Evolutionary conservation across 1,140 invertebrate genomes (phyloP), one percentile per base, ranked within the genome.

Genomic region (Caenorhabditis brenneri): DNA sequence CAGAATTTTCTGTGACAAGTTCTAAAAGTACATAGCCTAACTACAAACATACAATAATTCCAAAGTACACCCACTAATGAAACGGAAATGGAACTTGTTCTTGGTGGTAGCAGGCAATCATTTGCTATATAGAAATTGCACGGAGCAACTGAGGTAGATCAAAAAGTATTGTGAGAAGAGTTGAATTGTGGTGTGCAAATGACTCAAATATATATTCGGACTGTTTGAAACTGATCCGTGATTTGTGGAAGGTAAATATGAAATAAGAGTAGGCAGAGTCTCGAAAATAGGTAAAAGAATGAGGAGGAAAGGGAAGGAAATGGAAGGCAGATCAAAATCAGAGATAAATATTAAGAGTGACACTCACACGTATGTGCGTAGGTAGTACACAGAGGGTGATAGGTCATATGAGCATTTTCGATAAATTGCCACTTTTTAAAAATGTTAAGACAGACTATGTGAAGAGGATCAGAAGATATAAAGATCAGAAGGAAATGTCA

Each of bases 281-380:
- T 33, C 19, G 58, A 65, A 65, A 65, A 65, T 65, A 65, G 58
- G 53, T 55, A 24, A 55, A 65, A 22, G 22, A 33, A 5, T 5
- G 53, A 55, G 31, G 31, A 16, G 16, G 65, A 51, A 51, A 19
- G 19, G 10, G n/a, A 46, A 24, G 10, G 36, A 29, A 24, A 22
- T 16, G 33, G 31, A 19, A 39, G 58, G 29, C 16, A 74, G 65
- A 74, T 74, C 65, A 74, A 74, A 74, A 39, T 39, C 36, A 42
- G 65, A 74, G 36, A 74, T 74, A 74, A 74, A 74, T 74, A 74
- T 39, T 42, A 42, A 74, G 65, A 39, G 31, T 65, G 33, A 74
- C 36, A 42, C 65, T 74, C 31, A 39, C 58, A 36, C 29, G 31
- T 65, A 65, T 74, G 65, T 42, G 65, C 65, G 58, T 65, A 65